Base-by-base conservation (phyloP, 1,140 invertebrate species). In the Tachypleus tridentatus region DNA sequence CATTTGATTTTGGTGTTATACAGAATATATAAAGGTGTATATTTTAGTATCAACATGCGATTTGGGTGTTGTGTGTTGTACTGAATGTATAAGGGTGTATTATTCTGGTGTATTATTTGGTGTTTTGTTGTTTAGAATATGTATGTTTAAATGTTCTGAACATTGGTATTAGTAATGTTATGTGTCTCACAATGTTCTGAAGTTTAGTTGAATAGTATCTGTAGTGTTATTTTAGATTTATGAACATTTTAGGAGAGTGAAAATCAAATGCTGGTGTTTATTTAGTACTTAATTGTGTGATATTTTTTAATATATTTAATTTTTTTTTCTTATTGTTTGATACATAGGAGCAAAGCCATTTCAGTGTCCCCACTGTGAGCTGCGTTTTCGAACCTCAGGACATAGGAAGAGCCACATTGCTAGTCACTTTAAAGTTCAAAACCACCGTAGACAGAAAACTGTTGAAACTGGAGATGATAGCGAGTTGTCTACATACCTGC, bases 311-410 rank as follows among this genome's bases (percentile, higher is more conserved):
- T 11, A 70, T 72, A 62, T 72, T 70, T n/a, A 58, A 50, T 29
- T 52, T 51, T 11, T 57, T 11, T 51, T 6, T 53, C 72, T 73
- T 58, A 57, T 67, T 62, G 66, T 73, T 75, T 58, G 10, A 4
- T 51, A 58, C 60, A 68, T 75, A 76, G 85, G 85, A 57, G 80
- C 79, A 3, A 86, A 84, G 72, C 86, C 86, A 3, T 87, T 86
- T 71, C 79, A 80, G 53, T 88, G 87, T 62, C 74, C 76, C 3
- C 75, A 84, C 59, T 89, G 86, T 74, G 78, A 82, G 50, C 75
- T 80, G 48, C 76, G 77, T 62, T 89, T 88, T 72, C 74, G 86
- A 54, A 80, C 78, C 5, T 80, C 78, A 3, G 78, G 78, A 11
- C 78, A 80, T 68, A 69, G 78, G 5, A 80, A 80, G 67, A 76